Conservation (phyloP, 2,113 vertebrate genomes). For the Cairina moschata region DNA sequence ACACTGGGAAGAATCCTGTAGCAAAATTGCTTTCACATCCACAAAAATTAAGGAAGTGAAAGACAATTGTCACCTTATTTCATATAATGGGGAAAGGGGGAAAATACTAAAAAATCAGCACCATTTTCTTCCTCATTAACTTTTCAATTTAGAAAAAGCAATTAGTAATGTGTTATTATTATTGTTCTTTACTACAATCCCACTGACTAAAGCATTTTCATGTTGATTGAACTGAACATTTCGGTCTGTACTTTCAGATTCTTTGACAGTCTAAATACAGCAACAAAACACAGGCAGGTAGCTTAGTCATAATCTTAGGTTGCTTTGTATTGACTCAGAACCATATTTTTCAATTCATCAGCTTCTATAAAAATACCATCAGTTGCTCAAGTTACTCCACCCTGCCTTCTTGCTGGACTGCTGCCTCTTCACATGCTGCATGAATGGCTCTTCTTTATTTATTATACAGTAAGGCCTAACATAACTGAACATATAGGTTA, state of each 20-base stretch:
- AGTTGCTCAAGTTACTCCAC: not conserved
- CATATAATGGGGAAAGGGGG: not conserved
- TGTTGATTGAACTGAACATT: not conserved
- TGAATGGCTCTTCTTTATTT: not conserved
- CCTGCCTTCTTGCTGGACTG: not conserved
- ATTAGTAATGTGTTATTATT: slow-evolving; percentile 30
- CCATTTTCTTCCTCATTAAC: slow-evolving; percentile 30
- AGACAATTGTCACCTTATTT: not conserved
- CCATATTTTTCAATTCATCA: not conserved
- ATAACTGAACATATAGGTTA: not conserved
- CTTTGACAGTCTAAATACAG: not conserved
- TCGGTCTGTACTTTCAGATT: not conserved
- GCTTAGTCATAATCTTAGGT: not conserved
- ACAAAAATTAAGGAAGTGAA: not conserved
- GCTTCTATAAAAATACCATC: not conserved
- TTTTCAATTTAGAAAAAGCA: slow-evolving; percentile 43
- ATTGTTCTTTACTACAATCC: slow-evolving; percentile 13
- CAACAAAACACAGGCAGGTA: not conserved
- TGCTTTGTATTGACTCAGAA: not conserved
- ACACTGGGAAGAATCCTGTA: not conserved
- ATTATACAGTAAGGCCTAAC: not conserved
- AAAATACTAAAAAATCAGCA: not conserved
- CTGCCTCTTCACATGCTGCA: not conserved
- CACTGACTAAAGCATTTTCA: not conserved
- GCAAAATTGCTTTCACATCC: not conserved